These are phyloP conservation scores for Apamea crenata DNA, from an alignment of 2,888 invertebrate species.

Conservation along the genomic window DNA sequence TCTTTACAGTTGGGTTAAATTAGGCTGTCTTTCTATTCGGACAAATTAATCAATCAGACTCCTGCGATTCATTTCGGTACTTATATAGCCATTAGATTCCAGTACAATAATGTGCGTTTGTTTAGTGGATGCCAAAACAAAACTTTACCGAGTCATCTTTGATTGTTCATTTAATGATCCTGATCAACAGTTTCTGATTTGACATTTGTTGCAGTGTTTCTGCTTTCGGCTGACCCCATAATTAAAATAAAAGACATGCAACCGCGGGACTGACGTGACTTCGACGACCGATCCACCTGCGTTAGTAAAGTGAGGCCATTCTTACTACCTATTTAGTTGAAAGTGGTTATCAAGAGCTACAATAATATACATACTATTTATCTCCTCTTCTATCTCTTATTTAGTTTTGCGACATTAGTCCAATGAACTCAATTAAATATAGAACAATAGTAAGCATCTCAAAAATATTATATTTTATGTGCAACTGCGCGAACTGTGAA, in stretches of 20 bases:
- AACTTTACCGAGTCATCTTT: background rate
- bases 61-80: background rate
- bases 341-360: background rate
- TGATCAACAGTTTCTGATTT: background rate
- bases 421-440: conserved; percentile 52
- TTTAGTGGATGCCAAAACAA: background rate
- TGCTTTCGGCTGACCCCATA: conserved; percentile 3
- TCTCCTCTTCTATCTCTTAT: conserved; percentile 6
- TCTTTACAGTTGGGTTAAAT: background rate
- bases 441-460: conserved; percentile 36
- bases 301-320: background rate
- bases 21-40: background rate
- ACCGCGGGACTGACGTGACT: background rate
- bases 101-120: background rate
- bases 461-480: conserved; percentile 55
- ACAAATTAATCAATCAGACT: background rate
- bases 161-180: background rate
- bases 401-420: conserved; percentile 32
- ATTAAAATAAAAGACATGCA: conserved; percentile 7
- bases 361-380: background rate
- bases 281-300: background rate
- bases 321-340: background rate
- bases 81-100: background rate
- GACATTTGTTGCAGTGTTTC: background rate
- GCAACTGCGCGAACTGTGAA: conserved; percentile 43